Base-by-base conservation (phyloP, 2,797 vertebrate species). In the Eurystomus glaucurus region DNA sequence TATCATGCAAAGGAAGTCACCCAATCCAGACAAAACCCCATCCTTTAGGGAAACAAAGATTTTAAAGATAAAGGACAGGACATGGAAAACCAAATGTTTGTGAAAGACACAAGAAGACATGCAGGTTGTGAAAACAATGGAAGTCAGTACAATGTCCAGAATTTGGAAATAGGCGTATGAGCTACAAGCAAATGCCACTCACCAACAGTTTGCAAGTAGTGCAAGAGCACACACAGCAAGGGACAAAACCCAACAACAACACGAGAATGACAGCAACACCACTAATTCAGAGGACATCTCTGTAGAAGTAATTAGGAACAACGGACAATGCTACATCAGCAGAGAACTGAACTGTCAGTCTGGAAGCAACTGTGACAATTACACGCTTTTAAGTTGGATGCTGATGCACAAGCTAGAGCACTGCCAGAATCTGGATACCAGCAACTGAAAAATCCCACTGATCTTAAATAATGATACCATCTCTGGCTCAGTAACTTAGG, bases 361-460 rank as follows among this genome's bases (percentile, higher is more conserved):
- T 58, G 81, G 71, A 95, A 91, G 62, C 14, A 88, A 45, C 43
- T 69, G 26, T 62, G 66, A 84, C 66, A 55, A 66, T 29, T 48
- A 28, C 35, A 76, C 37, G 54, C 66, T 95, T 92, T 91, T 79
- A 87, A 87, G 57, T 14, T 85, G 70, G 60, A 48, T 78, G 66
- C 51, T 76, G 45, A 70, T 5, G 15, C 31, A 60, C 37, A 71
- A 88, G 37, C 39, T 29, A 82, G 10, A 96, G 9, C n/a, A 50
- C 19, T 95, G 84, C 84, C 95, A 95, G 93, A 83, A 68, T 75
- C 20, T 78, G 68, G 66, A 85, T 66, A 87, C 33, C 10, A 83
- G 60, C 35, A 77, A 60, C 3, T 41, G 46, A 33, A 87, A 84
- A 91, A 74, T 37, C 0, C 1, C 37, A 28, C 23, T 71, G 10